Conservation (phyloP, 92 coral and sea anemone genomes). For the Palythoa grandis region DNA sequence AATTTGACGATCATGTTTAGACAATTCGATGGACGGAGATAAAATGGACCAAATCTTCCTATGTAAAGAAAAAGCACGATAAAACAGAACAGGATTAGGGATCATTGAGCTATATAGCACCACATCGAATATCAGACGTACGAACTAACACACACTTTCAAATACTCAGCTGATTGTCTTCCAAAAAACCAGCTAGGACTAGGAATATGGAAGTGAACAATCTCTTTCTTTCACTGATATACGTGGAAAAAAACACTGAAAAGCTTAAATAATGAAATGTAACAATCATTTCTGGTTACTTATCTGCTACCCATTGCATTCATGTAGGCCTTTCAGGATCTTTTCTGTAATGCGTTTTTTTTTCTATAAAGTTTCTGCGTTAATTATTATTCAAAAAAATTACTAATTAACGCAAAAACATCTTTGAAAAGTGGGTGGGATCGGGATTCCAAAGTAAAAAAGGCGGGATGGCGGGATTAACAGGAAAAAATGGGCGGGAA, state of each 20-base stretch:
- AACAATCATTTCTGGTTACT: background rate
- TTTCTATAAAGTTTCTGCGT: background rate
- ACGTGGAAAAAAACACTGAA: background rate
- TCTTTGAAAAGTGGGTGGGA: background rate
- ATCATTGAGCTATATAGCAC: slow-evolving; percentile 21
- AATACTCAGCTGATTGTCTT: too few relatives aligned
- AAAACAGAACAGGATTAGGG: background rate
- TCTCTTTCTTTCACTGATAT: too few relatives aligned
- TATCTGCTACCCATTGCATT: too few relatives aligned
- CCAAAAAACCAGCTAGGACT: too few relatives aligned
- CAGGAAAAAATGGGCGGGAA: too few relatives aligned
- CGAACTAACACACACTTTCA: background rate
- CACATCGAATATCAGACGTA: background rate
- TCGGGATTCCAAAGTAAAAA: background rate
- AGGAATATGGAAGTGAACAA: too few relatives aligned
- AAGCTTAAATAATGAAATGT: background rate
- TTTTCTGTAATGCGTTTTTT: background rate
- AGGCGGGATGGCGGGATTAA: background rate
- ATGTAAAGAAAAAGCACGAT: background rate
- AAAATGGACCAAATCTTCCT: background rate
- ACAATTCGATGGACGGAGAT: slow-evolving; percentile 33
- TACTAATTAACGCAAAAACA: too few relatives aligned
- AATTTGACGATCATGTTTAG: background rate
- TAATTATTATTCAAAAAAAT: too few relatives aligned
- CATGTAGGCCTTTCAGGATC: background rate